These are phyloP conservation scores for Sapayoa aenigma DNA, from an alignment of 2,113 vertebrate species.

Conservation along the genomic window DNA sequence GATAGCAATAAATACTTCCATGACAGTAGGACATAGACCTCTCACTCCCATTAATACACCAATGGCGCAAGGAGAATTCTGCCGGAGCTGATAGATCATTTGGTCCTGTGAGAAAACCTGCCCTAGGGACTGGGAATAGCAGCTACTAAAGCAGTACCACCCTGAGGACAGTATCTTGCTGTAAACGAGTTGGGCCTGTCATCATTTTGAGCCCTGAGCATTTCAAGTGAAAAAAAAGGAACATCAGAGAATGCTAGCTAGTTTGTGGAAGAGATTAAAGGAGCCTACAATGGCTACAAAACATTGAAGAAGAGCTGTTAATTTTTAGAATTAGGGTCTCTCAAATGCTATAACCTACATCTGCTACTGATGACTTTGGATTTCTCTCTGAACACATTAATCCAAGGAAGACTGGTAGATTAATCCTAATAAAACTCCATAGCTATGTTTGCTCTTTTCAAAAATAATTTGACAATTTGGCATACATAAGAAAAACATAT, in stretches of 20 bases:
- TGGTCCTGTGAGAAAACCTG: neutral
- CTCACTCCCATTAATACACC: neutral
- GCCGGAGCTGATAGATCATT: neutral
- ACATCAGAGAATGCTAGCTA: neutral
- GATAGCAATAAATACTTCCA: neutral
- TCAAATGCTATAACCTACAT: neutral
- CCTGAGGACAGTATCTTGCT: neutral
- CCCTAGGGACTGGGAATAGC: neutral
- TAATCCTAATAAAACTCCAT: neutral
- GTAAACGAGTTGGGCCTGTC: no score
- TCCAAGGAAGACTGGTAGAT: neutral
- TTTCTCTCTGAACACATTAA: neutral
- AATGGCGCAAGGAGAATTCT: neutral
- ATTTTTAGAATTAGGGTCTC: neutral
- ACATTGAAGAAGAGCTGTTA: neutral
- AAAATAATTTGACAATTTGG: neutral
- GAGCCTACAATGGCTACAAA: neutral
- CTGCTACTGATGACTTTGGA: neutral
- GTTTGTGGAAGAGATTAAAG: neutral
- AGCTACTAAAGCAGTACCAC: neutral
- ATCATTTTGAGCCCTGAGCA: neutral
- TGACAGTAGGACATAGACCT: neutral
- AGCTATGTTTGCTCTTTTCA: neutral
- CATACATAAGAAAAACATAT: neutral
- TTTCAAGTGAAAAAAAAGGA: neutral